Evolutionary conservation across 2,888 invertebrate genomes (phyloP), one percentile per base, ranked within the genome.

Genomic region (Timandra comae): DNA sequence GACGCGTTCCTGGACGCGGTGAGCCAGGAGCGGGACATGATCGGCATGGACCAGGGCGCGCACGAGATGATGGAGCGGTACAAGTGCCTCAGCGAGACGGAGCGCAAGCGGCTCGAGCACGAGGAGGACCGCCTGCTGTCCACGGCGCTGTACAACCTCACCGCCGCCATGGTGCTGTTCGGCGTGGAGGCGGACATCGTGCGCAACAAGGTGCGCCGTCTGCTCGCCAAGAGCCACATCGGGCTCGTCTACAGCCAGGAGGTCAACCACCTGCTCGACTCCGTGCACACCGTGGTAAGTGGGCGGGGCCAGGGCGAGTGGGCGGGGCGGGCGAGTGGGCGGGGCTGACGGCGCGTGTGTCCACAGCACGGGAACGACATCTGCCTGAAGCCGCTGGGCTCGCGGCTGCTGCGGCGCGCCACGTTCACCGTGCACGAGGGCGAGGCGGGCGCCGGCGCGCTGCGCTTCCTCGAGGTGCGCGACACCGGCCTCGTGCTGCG

Each of bases 41-140:
- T 99, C 51, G 98, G 99, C 33, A 98, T 99, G 98, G 99, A 99
- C 86, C 99, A 99, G 71, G 98, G 98, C 10, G 97, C 98, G 20
- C 92, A 94, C 33, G 98, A 98, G 85, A 98, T 99, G 98, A 98
- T 99, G 96, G 98, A 98, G 62, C 91, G 98, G 52, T 98, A 98
- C 80, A 96, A 95, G 65, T 92, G 93, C 33, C 84, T 98, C 35
- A 96, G 97, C 63, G 97, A 97, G 30, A 95, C 95, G 12, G 96
- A 97, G 63, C 87, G 95, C 33, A 98, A 99, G 75, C 90, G 99
- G 3, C 85, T 99, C 24, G 99, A 99, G 62, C 96, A 98, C 56
- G 99, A 99, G 65, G 99, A 99, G 69, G 99, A 99, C 74, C 89
- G 98, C 35, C 81, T 99, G 21, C 79, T 99, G 30, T 96, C 98